Conservation (phyloP, 2,888 invertebrate species). For the Nomada fabriciana region DNA sequence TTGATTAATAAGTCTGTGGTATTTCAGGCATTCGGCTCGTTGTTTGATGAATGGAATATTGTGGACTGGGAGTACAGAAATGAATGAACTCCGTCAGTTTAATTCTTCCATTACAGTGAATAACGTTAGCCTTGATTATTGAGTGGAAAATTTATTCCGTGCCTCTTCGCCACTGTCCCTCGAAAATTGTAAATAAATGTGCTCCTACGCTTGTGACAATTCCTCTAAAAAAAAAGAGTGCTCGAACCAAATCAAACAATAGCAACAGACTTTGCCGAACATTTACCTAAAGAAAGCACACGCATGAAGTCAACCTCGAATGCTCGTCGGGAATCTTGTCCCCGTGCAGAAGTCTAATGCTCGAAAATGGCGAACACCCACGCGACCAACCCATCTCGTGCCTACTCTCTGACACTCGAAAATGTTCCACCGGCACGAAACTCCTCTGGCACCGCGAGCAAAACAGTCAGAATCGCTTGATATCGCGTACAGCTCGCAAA, state of each 20-base stretch:
- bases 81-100: too few relatives aligned
- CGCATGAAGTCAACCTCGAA: neutral
- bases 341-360: neutral
- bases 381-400: neutral
- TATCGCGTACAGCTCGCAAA: conserved; percentile 20
- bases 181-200: too few relatives aligned
- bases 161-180: too few relatives aligned
- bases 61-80: neutral
- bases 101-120: too few relatives aligned
- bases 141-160: too few relatives aligned
- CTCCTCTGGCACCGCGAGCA: neutral
- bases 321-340: neutral
- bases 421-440: neutral
- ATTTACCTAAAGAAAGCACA: neutral
- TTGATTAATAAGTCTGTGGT: neutral
- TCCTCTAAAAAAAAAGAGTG: too few relatives aligned
- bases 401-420: neutral
- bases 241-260: too few relatives aligned
- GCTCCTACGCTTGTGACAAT: too few relatives aligned
- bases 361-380: conserved; percentile 17
- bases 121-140: too few relatives aligned
- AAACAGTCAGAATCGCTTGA: conserved; percentile 5
- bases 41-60: conserved; percentile 3
- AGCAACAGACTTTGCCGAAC: too few relatives aligned
- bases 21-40: neutral